Evolutionary conservation across 2,888 invertebrate species (phyloP), one percentile per base, ranked within the genome.

Genomic region (Cepaea hortensis): DNA sequence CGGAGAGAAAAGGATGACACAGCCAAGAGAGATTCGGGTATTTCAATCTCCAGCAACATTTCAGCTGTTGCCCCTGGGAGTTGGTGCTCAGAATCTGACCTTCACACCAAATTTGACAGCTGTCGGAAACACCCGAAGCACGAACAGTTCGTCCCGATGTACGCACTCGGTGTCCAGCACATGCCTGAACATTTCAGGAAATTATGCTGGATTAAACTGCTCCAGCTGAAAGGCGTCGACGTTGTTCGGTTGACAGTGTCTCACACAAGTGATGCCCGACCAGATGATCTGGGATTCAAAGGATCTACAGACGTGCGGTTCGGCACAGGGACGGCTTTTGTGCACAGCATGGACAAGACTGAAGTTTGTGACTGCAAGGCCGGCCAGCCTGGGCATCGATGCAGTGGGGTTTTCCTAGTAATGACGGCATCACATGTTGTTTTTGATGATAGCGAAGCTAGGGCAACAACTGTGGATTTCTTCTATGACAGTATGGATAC

Each of bases 401-500:
- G 48, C n/a, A 72, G 72, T 61, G 82, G 82, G 20, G 15, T 55
- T 0, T 82, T 82, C 18, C n/a, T 23, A 35, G 72, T 82, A 9
- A 61, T 82, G 72, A 82, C 82, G 20, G 82, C 61, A 2, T 18
- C 82, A 3, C 82, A 82, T 82, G 82, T 82, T 70, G 82, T 82
- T 23, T 82, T 55, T 61, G 35, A 72, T 35, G 82, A 82, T 23
- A 18, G 55, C 5, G 82, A 82, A 15, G 82, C 82, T 61, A 55
- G 15, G n/a, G 72, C 13, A 4, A 82, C 82, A 7, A 61, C 55
- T 55, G 72, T 82, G 0, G 82, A 82, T 15, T 82, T 82, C 50
- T 82, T 82, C 70, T 82, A 82, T 35, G 82, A 82, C 50, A 82
- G 82, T 15, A 23, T 23, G 7, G 81, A 81, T 13, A 2, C 20